Percentiles rank a stretch among this genome's conserved stretches.
Conservation (phyloP, 2,113 vertebrate species). For the Labeo rohita region DNA sequence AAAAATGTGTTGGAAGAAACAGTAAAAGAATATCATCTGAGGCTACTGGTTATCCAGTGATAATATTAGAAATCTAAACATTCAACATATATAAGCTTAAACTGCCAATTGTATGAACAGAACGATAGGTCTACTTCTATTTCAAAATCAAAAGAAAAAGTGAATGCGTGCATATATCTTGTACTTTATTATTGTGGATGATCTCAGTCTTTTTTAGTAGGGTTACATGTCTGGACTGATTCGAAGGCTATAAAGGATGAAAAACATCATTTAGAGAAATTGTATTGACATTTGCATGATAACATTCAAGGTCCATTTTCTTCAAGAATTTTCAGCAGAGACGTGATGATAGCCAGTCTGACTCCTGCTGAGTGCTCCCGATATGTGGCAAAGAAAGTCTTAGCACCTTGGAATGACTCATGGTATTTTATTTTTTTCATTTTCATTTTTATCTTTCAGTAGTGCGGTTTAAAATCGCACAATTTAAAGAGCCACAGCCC, state of each 20-base stretch:
- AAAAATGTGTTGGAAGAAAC: not conserved
- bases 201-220: not conserved
- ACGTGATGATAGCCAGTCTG: conserved; percentile 1
- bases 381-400: conserved; percentile 11
- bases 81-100: not conserved
- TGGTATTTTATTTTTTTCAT: not conserved
- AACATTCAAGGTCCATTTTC: not conserved
- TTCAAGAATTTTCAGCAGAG: not conserved
- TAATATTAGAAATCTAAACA: not conserved
- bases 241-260: not conserved
- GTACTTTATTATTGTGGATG: not conserved
- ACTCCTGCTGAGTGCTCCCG: not conserved
- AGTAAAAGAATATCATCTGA: not conserved
- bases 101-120: not conserved
- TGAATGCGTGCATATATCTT: not conserved
- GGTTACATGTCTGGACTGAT: conserved; percentile 2
- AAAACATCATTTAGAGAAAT: not conserved
- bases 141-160: not conserved
- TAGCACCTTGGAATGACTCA: conserved; percentile 8
- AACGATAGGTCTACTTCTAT: not conserved
- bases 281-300: not conserved
- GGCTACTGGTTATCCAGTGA: not conserved
- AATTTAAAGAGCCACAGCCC: not conserved
- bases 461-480: not conserved
- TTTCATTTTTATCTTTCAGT: not conserved